Base-by-base conservation (phyloP, 2,797 vertebrate genomes). In the Pangasius sanitwongsei region DNA sequence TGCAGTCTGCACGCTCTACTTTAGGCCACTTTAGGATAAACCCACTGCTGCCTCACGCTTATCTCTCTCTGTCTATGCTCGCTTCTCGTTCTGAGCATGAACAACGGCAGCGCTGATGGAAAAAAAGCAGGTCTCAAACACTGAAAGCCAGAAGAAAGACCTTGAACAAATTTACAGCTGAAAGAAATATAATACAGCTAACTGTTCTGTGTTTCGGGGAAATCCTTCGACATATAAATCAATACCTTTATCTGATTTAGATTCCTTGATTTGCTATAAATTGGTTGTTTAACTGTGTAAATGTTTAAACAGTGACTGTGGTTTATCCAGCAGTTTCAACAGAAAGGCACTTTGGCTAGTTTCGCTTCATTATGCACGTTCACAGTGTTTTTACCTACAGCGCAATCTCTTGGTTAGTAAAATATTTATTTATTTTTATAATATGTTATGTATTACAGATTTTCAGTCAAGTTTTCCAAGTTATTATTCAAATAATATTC, bases 1-100 rank as follows among this genome's bases (percentile, higher is more conserved):
- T 87, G 48, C 88, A 89, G 87, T 92, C 90, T 87, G 90, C 86
- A 92, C 77, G 83, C 84, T 92, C 88, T 85, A 91, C 90, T 90
- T 87, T 88, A 92, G 90, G 91, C 91, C 92, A 92, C 92, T 91
- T 93, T 91, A 91, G 92, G 91, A 93, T 91, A 92, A 92, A 90
- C 85, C 85, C 90, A 87, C 84, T 89, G 89, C 91, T 90, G 90
- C 77, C 88, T 92, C 88, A 88, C 70, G 77, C 69, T 85, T 77
- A 82, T 87, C 70, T 87, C 55, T 87, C 57, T 83, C 44, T 67
- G 59, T 85, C 86, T 88, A 61, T 88, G 83, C 74, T 81, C n/a
- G 25, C 41, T 85, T 70, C 67, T 74, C 59, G 77, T 84, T 75
- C 80, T 57, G 50, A 81, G 82, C 20, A 48, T 78, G 61, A 91